phyloP scores from a whole-genome alignment of 2,797 vertebrate species.

The Nasua narica region DNA sequence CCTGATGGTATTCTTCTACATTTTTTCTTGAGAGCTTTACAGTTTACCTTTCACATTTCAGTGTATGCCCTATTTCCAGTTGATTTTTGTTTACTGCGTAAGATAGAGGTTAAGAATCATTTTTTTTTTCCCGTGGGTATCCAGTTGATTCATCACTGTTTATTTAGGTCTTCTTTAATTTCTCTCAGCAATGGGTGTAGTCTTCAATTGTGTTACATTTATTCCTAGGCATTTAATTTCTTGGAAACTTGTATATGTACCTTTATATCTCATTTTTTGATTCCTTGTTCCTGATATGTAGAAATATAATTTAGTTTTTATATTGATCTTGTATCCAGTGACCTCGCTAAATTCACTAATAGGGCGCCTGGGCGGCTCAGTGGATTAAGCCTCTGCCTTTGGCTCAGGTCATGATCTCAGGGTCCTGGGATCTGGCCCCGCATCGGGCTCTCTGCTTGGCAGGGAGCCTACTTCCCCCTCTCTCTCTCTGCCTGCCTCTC shows the following conservation, averaged over 20 bases:
- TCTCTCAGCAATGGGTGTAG: neutral
- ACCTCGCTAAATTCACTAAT: neutral
- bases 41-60: neutral
- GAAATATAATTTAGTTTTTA: neutral
- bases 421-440: too few species aligned
- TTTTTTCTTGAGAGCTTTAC: neutral
- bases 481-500: too few species aligned
- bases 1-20: neutral
- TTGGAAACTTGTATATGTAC: neutral
- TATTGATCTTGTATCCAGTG: neutral
- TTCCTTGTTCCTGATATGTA: neutral
- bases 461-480: too few species aligned
- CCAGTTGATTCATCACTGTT: neutral
- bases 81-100: neutral
- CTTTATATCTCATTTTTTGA: neutral
- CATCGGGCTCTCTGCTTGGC: too few species aligned
- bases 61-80: neutral
- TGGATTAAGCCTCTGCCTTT: too few species aligned
- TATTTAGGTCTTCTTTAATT: neutral
- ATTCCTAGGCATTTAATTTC: neutral
- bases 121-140: neutral
- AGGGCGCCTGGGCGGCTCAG: too few species aligned
- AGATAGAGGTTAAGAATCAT: neutral
- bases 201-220: neutral
- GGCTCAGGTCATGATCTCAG: too few species aligned